A percentile compares a stretch with the other conserved stretches of the same genome.
phyloP scores from a whole-genome alignment of 2,797 vertebrate species.

The Calcarius lapponicus region DNA sequence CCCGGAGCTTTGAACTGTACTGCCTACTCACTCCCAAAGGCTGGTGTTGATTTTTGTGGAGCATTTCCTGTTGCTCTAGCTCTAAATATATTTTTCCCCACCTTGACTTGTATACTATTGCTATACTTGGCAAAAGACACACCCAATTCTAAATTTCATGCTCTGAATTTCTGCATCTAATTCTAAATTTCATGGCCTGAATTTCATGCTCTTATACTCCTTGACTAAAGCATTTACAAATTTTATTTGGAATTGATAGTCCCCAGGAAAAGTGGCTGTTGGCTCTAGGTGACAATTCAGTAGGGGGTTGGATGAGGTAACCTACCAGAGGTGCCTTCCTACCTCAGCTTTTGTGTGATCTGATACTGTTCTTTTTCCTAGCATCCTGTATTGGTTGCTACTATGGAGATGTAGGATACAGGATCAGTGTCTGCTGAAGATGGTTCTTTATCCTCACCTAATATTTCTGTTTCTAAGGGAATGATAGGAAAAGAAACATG shows the following conservation, averaged over 20 bases:
- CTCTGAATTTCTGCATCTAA: too few species aligned
- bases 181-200: neutral
- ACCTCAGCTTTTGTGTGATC: neutral
- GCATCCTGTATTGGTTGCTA: neutral
- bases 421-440: neutral
- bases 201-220: neutral
- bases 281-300: neutral
- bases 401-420: neutral
- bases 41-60: neutral
- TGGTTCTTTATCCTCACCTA: neutral
- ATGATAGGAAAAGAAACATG: neutral
- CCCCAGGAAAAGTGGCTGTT: neutral
- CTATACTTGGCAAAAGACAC: neutral
- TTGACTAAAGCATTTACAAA: neutral
- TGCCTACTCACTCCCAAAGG: neutral
- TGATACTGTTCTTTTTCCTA: neutral
- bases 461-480: neutral
- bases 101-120: neutral
- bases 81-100: neutral
- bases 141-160: neutral
- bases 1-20: neutral
- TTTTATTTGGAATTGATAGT: neutral
- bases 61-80: neutral
- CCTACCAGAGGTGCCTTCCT: neutral
- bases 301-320: neutral